Evolutionary conservation across 2,113 vertebrate species (phyloP), one percentile per base, ranked within the genome.

Genomic region (Sprattus sprattus): DNA sequence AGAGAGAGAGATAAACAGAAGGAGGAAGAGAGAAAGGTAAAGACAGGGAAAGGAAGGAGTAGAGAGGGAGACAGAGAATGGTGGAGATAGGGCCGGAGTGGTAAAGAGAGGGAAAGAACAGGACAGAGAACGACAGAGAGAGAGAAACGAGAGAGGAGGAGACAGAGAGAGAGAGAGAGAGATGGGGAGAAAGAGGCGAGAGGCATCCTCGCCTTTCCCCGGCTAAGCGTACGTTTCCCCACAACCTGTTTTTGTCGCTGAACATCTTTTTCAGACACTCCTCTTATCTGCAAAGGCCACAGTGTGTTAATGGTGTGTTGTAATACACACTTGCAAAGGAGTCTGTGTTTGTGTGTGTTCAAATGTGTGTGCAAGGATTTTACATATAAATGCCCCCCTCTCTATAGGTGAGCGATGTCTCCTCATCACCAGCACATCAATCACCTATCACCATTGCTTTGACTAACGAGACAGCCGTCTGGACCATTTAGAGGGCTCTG

Each of bases 1-100:
- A 25, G 54, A 60, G 60, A 64, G 20, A 25, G 60, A 64, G 60
- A 25, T 4, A 64, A 22, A 64, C 3, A 64, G 47, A 84, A 2
- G 25, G 18, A 22, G 45, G 47, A 60, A 28, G 57, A 6, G 22
- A 71, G 83, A 25, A 20, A 45, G n/a, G 28, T 75, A 49, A 32
- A 75, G 83, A 83, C 9, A 22, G 49, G 50, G 54, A 39, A 39
- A 39, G 39, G 39, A 39, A 39, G 39, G 39, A 60, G 8, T 10
- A 45, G 82, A 83, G 1, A 5, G 9, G 8, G n/a, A 39, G 13
- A 57, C 50, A 54, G 39, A 83, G 28, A 50, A 45, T 13, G 20
- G 22, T 45, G 83, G 82, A 83, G 60, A 80, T 52, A 83, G 81
- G 49, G 39, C 39, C 39, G 39, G 39, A 39, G 39, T 39, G 39